Base-by-base conservation (phyloP, 30 jellyfish, hydroid and myxozoan genomes). In the Hydractinia symbiolongicarpus region DNA sequence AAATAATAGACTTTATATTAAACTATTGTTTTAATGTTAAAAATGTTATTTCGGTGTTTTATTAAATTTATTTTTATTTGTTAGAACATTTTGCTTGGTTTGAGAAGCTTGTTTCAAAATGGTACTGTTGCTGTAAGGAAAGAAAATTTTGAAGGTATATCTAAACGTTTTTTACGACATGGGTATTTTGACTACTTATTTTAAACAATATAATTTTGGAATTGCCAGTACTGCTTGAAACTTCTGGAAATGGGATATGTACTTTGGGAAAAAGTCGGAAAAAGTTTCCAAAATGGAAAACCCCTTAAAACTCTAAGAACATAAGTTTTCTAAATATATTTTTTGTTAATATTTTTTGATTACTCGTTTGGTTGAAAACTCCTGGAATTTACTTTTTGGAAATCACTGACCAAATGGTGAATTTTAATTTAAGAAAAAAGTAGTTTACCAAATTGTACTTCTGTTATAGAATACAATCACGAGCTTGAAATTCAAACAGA, bases 111-210 rank as follows among this genome's bases (percentile, higher is more conserved):
- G 15, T 91, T 86, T 83, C 95, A 86, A 70, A 78, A 79, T 79
- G 98, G 98, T 13, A 91, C 78, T 40, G 85, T 91, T 67, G 95
- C 84, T 53, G 86, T 91, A 5, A 93, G 76, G 61, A 82, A 79
- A 79, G 98, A 80, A 6, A 90, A 91, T 78, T 91, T 66, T 78
- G 83, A 83, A 83, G 98, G 98, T 86, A 53, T 61, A 19, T 0
- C 15, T 13, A 58, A 58, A 30, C 44, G 44, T 30, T 30, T 30
- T 30, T 30, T 30, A 30, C 44, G 44, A 30, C 44, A 30, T 30
- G 44, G 44, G 44, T 30, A 30, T 30, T 58, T 16, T 58, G 3
- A 58, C 69, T 0, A 58, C 15, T 58, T 3, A 58, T 58, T 58
- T 11, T 16, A 13, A 58, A 11, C 69, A 58, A 13, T 11, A 58